Evolutionary conservation across 1,140 invertebrate genomes (phyloP), one percentile per base, ranked within the genome.

Genomic region (Lucilia sericata): DNA sequence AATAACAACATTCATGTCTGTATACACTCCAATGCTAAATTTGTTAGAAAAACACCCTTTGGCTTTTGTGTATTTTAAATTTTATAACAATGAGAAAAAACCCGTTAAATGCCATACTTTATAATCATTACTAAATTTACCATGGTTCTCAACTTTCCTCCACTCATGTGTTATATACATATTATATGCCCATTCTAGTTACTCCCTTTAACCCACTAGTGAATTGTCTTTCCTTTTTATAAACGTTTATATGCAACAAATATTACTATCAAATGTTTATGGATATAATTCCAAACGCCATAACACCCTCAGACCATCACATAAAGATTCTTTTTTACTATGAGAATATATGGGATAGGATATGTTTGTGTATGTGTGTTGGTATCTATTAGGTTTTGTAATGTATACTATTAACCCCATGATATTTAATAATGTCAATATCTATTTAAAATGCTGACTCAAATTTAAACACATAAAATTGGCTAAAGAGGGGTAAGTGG

Each of bases 41-140:
- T 70, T 70, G n/a, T 70, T 70, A 21, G 21, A 25, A 70, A 21
- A 70, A 70, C 65, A 70, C 65, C 65, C 65, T 70, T 70, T 70
- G 65, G 65, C 65, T 21, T 70, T 70, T 70, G 65, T 70, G n/a
- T 70, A 25, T 25, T 70, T 17, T 55, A 19, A 19, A 70, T 70
- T 70, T 70, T 10, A 21, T 55, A 55, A 55, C 7, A 55, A 55
- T 14, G 12, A 17, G 12, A 55, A 55, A 55, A 13, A 55, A 55
- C 51, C 19, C n/a, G 65, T 70, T 70, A 70, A 70, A 70, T 70
- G 19, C 19, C 19, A 70, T 25, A 70, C 9, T 30, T 30, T 30
- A 70, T 70, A 70, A 70, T 25, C 19, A 70, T 70, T 70, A 70
- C 65, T 70, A 70, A 70, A 60, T 60, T 60, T 60, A 7, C 55